phyloP scores from a whole-genome alignment of 2,797 vertebrate genomes.

The Sebastes minor region DNA sequence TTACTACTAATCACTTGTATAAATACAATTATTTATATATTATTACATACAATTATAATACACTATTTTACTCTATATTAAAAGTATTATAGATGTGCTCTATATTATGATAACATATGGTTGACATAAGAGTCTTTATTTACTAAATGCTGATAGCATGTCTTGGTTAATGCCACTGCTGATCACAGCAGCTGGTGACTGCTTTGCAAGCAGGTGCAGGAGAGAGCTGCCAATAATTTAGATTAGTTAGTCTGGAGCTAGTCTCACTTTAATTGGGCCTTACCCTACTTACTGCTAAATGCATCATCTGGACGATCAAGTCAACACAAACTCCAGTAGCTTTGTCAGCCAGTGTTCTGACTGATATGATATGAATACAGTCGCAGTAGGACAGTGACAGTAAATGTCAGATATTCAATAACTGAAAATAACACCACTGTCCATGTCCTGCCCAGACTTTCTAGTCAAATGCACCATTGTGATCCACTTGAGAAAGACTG shows the following conservation, averaged over 20 bases:
- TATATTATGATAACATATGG: neutral
- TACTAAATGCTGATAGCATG: constrained; percentile 4
- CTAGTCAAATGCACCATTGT: neutral
- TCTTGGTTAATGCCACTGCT: constrained; percentile 4
- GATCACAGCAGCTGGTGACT: constrained; percentile 61
- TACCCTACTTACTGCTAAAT: constrained; percentile 66
- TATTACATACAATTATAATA: too few species aligned
- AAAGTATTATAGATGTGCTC: neutral
- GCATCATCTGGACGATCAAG: constrained; percentile 48
- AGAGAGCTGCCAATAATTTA: constrained; percentile 62
- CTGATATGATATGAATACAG: neutral
- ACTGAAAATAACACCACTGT: neutral
- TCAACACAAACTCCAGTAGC: constrained; percentile 4
- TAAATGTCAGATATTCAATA: neutral
- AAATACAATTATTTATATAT: neutral
- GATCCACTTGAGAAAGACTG: neutral
- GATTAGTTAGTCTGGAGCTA: constrained; percentile 63
- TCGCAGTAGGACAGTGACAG: neutral
- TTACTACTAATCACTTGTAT: neutral
- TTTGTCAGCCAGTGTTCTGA: neutral
- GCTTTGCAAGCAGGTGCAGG: constrained; percentile 66
- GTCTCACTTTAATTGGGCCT: constrained; percentile 74
- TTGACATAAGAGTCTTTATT: neutral
- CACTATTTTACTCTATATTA: neutral
- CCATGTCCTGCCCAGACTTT: neutral